Evolutionary conservation across 2,113 vertebrate species (phyloP), one percentile per base, ranked within the genome.

Genomic region (Melanerpes aurifrons): DNA sequence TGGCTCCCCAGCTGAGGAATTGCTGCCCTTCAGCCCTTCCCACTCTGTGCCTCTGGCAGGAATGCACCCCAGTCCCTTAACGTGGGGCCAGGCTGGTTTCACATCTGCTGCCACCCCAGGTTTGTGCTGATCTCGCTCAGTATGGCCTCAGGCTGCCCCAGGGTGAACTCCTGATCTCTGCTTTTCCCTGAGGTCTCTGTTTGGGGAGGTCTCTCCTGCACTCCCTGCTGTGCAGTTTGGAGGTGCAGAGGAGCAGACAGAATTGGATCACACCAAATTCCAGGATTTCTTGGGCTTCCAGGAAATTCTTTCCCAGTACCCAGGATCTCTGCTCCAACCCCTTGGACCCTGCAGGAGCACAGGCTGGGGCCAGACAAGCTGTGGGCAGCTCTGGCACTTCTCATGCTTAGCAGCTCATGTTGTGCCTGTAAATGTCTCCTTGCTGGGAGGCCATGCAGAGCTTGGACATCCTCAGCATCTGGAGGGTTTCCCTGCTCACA

Each of bases 111-210:
- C 73, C 26, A 78, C 20, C 11, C 47, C 13, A 11, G 7, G 22
- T 43, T 47, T 12, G 6, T 70, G 66, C 56, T 81, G 61, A 29
- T 58, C 57, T 56, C 4, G 1, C 28, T 57, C 47, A 25, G 47
- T 54, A 25, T 0, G 0, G 4, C 5, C 25, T 21, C 15, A 29
- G n/a, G 17, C 7, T 88, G 24, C 28, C 0, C 0, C 5, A 1
- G 9, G n/a, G 22, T 79, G 43, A 90, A 74, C 50, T 54, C 31
- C 64, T 4, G 0, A 6, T 32, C n/a, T 11, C n/a, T 37, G 7
- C 11, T 63, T 69, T 67, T 28, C n/a, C 32, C 56, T 19, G 48
- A 72, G 26, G 14, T 70, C 28, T 59, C 57, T 56, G 12, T 31
- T 59, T 56, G 53, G 10, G 24, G 7, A 2, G 43, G 14, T 77